phyloP scores from a whole-genome alignment of 2,113 vertebrate genomes.

The Dendrocopos noguchii region DNA sequence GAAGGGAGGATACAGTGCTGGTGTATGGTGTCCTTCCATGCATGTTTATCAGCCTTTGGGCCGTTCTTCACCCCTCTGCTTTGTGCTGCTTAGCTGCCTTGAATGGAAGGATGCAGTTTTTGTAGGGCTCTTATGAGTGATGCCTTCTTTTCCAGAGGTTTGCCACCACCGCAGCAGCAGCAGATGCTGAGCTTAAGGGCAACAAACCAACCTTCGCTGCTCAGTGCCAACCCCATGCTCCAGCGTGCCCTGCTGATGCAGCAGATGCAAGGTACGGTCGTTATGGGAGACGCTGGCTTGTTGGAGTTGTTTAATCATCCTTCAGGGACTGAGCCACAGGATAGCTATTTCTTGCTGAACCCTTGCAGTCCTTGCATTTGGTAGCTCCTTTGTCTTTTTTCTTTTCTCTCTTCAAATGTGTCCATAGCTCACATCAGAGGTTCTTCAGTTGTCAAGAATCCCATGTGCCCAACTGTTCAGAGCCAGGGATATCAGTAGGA shows the following conservation, averaged over 20 bases:
- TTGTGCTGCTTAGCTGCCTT: background rate
- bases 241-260: slow-evolving; percentile 94
- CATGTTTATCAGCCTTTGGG: background rate
- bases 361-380: background rate
- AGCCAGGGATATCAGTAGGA: background rate
- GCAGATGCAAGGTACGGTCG: slow-evolving; percentile 91
- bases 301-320: slow-evolving; percentile 39
- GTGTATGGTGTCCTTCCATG: background rate
- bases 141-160: slow-evolving; percentile 68
- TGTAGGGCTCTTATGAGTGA: background rate
- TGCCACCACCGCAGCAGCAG: slow-evolving; percentile 77
- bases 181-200: slow-evolving; percentile 90
- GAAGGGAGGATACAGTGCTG: slow-evolving; percentile 38
- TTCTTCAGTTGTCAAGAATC: slow-evolving; percentile 5
- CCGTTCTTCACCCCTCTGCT: background rate
- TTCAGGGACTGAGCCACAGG: background rate
- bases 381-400: background rate
- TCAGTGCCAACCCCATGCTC: slow-evolving; percentile 89
- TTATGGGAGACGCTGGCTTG: slow-evolving; percentile 33
- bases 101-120: background rate
- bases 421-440: background rate
- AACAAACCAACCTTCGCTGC: slow-evolving; percentile 82
- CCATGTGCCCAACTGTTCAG: background rate
- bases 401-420: background rate
- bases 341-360: slow-evolving; percentile 33